Conservation (phyloP, 2,113 vertebrate genomes). For the Gallinago jamesoni region DNA sequence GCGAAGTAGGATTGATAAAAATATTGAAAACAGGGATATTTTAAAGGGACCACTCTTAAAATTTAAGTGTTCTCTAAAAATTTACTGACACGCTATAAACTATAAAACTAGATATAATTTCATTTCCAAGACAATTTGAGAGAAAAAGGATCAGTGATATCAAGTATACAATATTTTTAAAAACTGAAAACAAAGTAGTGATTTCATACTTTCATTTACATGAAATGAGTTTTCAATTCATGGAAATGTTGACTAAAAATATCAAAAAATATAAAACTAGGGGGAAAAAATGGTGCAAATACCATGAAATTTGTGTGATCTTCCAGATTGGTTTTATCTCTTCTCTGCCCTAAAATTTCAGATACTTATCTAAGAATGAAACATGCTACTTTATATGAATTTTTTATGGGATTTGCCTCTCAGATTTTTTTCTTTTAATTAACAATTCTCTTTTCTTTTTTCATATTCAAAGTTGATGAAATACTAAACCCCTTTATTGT, state of each 20-base stretch:
- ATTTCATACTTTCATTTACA: neutral
- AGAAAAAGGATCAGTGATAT: neutral
- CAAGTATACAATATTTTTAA: neutral
- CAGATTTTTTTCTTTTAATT: neutral
- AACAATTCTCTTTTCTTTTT: neutral
- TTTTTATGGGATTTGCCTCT: neutral
- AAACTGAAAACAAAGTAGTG: neutral
- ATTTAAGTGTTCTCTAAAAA: neutral
- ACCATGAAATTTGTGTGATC: neutral
- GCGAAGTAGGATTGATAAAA: neutral
- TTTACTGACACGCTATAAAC: neutral
- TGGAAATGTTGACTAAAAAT: neutral
- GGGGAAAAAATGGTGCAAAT: neutral
- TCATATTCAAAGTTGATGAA: neutral
- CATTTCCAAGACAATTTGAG: neutral
- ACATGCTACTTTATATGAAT: neutral
- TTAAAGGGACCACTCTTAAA: neutral
- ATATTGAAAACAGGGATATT: neutral
- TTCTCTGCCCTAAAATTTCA: neutral
- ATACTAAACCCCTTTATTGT: neutral
- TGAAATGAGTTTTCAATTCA: neutral
- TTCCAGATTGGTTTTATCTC: neutral
- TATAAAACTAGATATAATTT: neutral
- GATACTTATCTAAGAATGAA: neutral
- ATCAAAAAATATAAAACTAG: neutral